Conservation (phyloP, 1,140 invertebrate species). For the Drosophila orena region DNA sequence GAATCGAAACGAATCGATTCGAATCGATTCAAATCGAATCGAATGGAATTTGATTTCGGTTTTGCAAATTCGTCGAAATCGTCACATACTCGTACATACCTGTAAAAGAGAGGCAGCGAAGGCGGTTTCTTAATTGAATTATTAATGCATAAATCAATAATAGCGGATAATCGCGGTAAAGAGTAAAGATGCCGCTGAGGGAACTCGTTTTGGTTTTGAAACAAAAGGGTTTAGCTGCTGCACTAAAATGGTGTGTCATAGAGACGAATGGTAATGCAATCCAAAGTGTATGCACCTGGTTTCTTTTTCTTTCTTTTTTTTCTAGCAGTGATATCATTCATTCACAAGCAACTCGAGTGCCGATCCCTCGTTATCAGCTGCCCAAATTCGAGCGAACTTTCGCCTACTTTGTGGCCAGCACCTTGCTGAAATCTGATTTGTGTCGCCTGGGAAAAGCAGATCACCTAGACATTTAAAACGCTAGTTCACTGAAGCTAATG, state of each 20-base stretch:
- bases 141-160: slow-evolving; percentile 71
- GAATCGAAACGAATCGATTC: slow-evolving; percentile 13
- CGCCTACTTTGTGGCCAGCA: not conserved
- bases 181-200: slow-evolving; percentile 21
- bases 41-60: slow-evolving; percentile 19
- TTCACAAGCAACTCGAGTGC: slow-evolving; percentile 20
- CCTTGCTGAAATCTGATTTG: slow-evolving; percentile 21
- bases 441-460: not conserved
- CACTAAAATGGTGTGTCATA: too few species aligned
- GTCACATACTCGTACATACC: slow-evolving; percentile 47
- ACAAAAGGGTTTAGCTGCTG: not conserved
- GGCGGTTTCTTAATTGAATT: slow-evolving; percentile 65
- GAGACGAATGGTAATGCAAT: not conserved
- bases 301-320: too few species aligned
- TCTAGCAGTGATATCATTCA: slow-evolving; percentile 8
- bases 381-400: slow-evolving; percentile 8
- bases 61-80: slow-evolving; percentile 15
- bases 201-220: slow-evolving; percentile 37
- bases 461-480: slow-evolving; percentile 18
- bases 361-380: not conserved
- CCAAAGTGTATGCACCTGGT: not conserved
- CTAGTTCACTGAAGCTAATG: slow-evolving; percentile 64
- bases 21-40: slow-evolving; percentile 12
- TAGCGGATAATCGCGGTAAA: slow-evolving; percentile 29
- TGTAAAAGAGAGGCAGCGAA: slow-evolving; percentile 37